A percentile compares a stretch with the other conserved stretches of the same genome.
phyloP scores from a whole-genome alignment of 2,888 invertebrate genomes.

The Acanthosepion lycidas region DNA sequence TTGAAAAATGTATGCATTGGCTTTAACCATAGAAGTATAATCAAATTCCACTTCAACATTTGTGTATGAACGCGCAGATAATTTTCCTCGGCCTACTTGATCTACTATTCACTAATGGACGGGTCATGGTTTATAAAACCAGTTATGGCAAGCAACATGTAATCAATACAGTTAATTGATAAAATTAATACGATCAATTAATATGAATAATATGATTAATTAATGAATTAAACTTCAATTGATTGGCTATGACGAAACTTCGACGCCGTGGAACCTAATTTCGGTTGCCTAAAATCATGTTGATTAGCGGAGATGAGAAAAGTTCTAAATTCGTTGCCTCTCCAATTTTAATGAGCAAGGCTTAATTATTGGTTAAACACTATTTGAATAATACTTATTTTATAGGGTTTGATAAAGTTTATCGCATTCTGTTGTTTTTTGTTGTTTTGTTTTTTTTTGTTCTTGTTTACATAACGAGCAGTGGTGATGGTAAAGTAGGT shows the following conservation, averaged over 20 bases:
- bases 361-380: too few species aligned
- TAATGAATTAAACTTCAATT: slow-evolving; percentile 22
- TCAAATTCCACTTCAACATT: neutral
- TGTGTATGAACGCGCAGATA: neutral
- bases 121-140: neutral
- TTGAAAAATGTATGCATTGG: too few species aligned
- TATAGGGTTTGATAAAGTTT: too few species aligned
- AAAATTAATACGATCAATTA: slow-evolving; percentile 20
- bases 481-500: too few species aligned
- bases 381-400: too few species aligned
- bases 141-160: neutral
- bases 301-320: neutral
- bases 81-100: neutral
- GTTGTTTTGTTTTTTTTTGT: too few species aligned
- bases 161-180: slow-evolving; percentile 18
- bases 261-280: neutral
- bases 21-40: neutral
- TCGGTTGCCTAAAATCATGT: neutral
- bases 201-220: neutral
- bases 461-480: too few species aligned
- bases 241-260: neutral
- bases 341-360: too few species aligned
- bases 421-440: too few species aligned
- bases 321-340: neutral
- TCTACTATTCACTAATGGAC: neutral